phyloP scores from a whole-genome alignment of 64 coral and sea anemone species.

The Pocillopora damicornis region DNA sequence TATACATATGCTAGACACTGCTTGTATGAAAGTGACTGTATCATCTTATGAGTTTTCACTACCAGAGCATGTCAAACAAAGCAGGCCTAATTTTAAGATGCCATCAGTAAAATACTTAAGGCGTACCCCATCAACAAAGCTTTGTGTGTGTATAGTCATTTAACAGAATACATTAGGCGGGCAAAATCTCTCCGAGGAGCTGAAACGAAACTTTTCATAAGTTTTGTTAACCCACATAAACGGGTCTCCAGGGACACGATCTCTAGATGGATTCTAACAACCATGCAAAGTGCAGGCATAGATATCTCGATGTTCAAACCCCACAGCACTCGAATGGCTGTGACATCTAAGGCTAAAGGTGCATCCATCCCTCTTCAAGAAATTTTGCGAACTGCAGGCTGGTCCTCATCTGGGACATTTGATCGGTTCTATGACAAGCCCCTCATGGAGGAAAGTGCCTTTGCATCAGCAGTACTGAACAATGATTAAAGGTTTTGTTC shows the following conservation, averaged over 20 bases:
- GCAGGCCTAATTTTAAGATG: slow-evolving; percentile 25
- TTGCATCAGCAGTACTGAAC: slow-evolving; percentile 30
- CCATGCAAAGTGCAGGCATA: slow-evolving; percentile 33
- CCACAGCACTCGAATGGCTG: slow-evolving; percentile 32
- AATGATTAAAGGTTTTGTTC: slow-evolving; percentile 1
- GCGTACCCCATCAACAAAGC: slow-evolving; percentile 6
- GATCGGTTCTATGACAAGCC: slow-evolving; percentile 42
- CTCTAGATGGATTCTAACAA: slow-evolving; percentile 43
- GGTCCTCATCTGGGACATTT: slow-evolving; percentile 33
- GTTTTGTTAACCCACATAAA: slow-evolving; percentile 38
- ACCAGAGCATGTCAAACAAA: slow-evolving; percentile 58
- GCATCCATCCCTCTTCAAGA: slow-evolving; percentile 17
- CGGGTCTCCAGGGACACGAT: slow-evolving; percentile 29
- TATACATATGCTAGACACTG: slow-evolving; percentile 39
- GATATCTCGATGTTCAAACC: slow-evolving; percentile 21
- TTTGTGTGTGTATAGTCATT: slow-evolving; percentile 30
- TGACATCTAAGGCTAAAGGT: slow-evolving; percentile 27
- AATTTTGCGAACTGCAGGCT: slow-evolving; percentile 47
- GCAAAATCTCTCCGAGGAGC: slow-evolving; percentile 7
- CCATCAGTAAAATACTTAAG: slow-evolving; percentile 13
- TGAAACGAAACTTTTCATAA: slow-evolving; percentile 49
- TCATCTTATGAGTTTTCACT: slow-evolving; percentile 41
- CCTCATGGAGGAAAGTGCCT: slow-evolving; percentile 17
- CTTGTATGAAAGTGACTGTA: slow-evolving; percentile 19
- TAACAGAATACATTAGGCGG: slow-evolving; percentile 2